Base-by-base conservation (phyloP, 2,113 vertebrate species). In the Hucho hucho region DNA sequence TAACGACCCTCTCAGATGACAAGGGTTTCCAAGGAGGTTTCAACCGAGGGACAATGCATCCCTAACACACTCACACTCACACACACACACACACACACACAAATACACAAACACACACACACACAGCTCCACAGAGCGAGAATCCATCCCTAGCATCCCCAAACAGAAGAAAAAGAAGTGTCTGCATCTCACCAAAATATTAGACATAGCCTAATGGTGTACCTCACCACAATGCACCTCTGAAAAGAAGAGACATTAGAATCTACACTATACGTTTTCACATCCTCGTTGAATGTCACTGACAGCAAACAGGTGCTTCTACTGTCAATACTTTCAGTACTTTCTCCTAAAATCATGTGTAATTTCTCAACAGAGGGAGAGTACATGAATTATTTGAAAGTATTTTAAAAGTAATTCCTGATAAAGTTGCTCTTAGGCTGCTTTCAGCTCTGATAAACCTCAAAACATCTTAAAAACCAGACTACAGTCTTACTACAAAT, bases 11-110 rank as follows among this genome's bases (percentile, higher is more conserved):
- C 82, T 86, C 81, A 75, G 69, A 80, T 74, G 81, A 78, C 69
- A 81, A 72, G 76, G 75, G 85, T 91, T 87, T 86, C 87, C 66
- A 72, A 58, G 88, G 83, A 87, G 86, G 79, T 75, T 88, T 28
- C 58, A 78, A 75, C 65, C 72, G 63, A 76, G 79, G 75, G 70
- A 75, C 72, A 49, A 74, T 83, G 78, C 67, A 70, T 78, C 79
- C 79, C 59, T 59, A 74, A 76, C 68, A 67, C 43, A 80, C 75
- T 6, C 29, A 1, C 29, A 6, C 12, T 25, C 25, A 64, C 16
- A 26, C 7, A 72, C 32, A 64, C 63, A 53, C 13, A 9, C 32
- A 43, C n/a, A 11, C 29, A 70, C 43, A 6, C 24, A 12, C n/a
- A 26, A 22, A 12, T 29, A 6, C 14, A 22, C 68, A 25, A 14